Evolutionary conservation across 2,113 vertebrate genomes (phyloP).

Genomic region (Copsychus sechellarum): DNA sequence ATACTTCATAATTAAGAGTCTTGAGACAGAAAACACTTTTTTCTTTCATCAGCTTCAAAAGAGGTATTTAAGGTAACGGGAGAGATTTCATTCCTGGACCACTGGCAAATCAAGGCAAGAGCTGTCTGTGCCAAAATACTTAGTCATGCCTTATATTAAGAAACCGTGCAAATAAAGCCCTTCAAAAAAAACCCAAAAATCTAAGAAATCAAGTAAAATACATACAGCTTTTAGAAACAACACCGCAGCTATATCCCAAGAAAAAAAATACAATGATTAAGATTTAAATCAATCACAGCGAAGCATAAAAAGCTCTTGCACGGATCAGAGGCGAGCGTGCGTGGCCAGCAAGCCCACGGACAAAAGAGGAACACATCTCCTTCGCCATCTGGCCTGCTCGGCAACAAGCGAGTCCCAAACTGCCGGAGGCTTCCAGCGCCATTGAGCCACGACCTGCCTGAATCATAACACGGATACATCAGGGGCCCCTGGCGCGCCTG

Average conservation of each 20-base stretch:
- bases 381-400: background rate
- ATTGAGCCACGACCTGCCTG: fast-evolving
- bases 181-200: background rate
- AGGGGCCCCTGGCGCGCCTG: fast-evolving
- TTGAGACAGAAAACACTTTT: background rate
- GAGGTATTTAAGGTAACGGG: background rate
- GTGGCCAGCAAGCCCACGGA: fast-evolving
- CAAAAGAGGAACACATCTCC: fast-evolving
- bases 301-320: background rate
- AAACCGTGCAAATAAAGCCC: background rate
- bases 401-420: fast-evolving
- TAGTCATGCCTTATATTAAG: background rate
- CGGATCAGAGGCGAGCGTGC: fast-evolving
- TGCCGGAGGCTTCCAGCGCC: background rate
- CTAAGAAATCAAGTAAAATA: background rate
- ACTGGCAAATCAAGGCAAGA: background rate
- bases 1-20: background rate
- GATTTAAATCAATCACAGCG: too few relatives aligned
- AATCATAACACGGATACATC: fast-evolving
- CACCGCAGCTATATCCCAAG: fast-evolving
- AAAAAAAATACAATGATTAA: background rate
- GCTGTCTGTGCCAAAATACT: background rate
- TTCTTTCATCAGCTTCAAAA: background rate
- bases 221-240: background rate
- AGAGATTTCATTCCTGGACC: background rate